Conservation (phyloP, 2,888 invertebrate genomes). For the Zonitis immaculata region DNA sequence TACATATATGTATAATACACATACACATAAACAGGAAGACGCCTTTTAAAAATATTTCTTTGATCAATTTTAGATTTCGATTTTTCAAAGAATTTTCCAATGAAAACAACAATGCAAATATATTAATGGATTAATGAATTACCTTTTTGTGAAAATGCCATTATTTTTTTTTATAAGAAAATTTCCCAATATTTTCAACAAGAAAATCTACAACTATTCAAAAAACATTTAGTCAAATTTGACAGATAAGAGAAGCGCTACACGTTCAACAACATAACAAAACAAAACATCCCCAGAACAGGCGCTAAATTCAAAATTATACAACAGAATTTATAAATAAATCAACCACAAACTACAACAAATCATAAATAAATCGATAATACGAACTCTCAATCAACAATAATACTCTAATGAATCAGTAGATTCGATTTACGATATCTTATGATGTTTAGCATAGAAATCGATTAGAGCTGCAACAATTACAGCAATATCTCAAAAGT, state of each 20-base stretch:
- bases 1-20: not conserved
- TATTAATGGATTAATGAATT: constrained; percentile 4
- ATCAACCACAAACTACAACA: not conserved
- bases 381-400: too few species aligned
- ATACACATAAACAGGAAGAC: constrained; percentile 23
- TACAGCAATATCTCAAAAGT: too few species aligned
- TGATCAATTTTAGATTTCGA: not conserved
- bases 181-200: constrained; percentile 25
- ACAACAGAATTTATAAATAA: not conserved
- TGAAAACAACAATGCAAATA: too few species aligned
- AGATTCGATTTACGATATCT: too few species aligned
- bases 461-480: too few species aligned
- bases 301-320: constrained; percentile 18
- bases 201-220: constrained; percentile 37
- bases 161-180: constrained; percentile 22
- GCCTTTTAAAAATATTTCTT: constrained; percentile 27
- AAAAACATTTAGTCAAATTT: constrained; percentile 40
- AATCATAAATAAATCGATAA: not conserved
- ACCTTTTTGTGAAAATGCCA: constrained; percentile 39
- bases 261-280: constrained; percentile 21
- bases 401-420: too few species aligned
- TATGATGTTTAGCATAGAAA: too few species aligned
- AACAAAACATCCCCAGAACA: constrained; percentile 14
- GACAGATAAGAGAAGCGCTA: constrained; percentile 32
- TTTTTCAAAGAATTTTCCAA: too few species aligned